A percentile compares a stretch with the other conserved stretches of the same genome.
These are phyloP conservation scores for Zoanthus solanderi DNA, from an alignment of 92 coral and sea anemone species.

Conservation along the genomic window DNA sequence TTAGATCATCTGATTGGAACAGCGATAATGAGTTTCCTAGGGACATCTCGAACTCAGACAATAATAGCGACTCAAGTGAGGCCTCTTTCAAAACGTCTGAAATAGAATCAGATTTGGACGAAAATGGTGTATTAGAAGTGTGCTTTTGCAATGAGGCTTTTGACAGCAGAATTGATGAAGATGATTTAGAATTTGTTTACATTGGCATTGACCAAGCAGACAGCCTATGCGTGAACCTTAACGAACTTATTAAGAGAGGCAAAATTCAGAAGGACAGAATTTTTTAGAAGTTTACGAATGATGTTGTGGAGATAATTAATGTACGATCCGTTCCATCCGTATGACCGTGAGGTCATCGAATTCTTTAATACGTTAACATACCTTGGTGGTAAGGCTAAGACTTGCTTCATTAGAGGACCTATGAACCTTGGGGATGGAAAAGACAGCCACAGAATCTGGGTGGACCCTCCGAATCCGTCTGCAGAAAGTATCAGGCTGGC, in stretches of 20 bases:
- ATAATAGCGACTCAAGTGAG: slow-evolving; percentile 62
- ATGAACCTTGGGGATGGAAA: slow-evolving; percentile 72
- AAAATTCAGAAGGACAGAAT: slow-evolving; percentile 62
- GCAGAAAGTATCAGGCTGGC: slow-evolving; percentile 54
- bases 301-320: slow-evolving; percentile 70
- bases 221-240: slow-evolving; percentile 52
- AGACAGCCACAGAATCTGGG: slow-evolving; percentile 70
- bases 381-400: slow-evolving; percentile 62
- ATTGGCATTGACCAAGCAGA: slow-evolving; percentile 69
- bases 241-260: slow-evolving; percentile 65
- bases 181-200: slow-evolving; percentile 61
- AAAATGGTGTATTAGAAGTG: slow-evolving; percentile 17
- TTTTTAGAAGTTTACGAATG: slow-evolving; percentile 20
- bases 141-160: slow-evolving; percentile 22
- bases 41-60: slow-evolving; percentile 54
- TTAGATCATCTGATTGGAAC: slow-evolving; percentile 58
- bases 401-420: slow-evolving; percentile 65
- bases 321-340: slow-evolving; percentile 50
- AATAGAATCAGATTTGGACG: background rate
- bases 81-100: slow-evolving; percentile 49
- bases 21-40: slow-evolving; percentile 51
- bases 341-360: slow-evolving; percentile 61
- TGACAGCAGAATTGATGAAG: slow-evolving; percentile 51
- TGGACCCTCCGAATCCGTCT: slow-evolving; percentile 65
- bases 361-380: slow-evolving; percentile 68